Evolutionary conservation across 2,113 vertebrate species (phyloP), one percentile per base, ranked within the genome.

Genomic region (Pontoporia blainvillei): DNA sequence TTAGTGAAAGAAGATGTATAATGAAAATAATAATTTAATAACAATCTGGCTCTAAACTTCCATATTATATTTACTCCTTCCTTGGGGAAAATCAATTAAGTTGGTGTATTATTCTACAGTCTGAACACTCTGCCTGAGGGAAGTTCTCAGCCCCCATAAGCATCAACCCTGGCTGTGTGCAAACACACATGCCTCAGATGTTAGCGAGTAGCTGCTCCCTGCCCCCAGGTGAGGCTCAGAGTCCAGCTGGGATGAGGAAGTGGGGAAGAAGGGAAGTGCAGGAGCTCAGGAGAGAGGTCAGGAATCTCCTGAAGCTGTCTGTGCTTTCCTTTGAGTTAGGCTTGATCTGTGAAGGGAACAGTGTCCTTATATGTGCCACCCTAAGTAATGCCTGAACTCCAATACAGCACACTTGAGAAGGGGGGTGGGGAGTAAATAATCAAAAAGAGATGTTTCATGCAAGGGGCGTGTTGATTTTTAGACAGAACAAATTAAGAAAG

Each of bases 11-110:
- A 94, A 95, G 84, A 93, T 64, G 12, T 54, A 91, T 95, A 94
- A 96, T 96, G 82, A 94, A 97, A 96, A 97, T 94, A 95, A 93
- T 71, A 95, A 96, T 94, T 95, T 95, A 96, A 96, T 93, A 94
- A 93, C 71, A 90, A 62, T 71, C 84, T 89, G n/a, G 49, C 20
- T 97, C 71, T 97, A 96, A 89, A 79, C 29, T 93, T 91, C 36
- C 66, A 15, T 76, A 49, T 64, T 78, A 41, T 93, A 83, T 95
- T 97, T 96, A 92, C 66, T 95, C 71, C 59, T 94, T 91, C 61
- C 89, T 94, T 46, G 1, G 90, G 88, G 84, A 85, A 92, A 95
- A 98, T 95, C 83, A 96, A 95, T 95, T 96, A 94, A 83, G 64
- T 72, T 64, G 54, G 18, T 67, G 39, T 39, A 46, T 91, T 76